A percentile compares a stretch with the other conserved stretches of the same genome.
These are phyloP conservation scores for Thyatira batis DNA, from an alignment of 2,888 invertebrate species.

Conservation along the genomic window DNA sequence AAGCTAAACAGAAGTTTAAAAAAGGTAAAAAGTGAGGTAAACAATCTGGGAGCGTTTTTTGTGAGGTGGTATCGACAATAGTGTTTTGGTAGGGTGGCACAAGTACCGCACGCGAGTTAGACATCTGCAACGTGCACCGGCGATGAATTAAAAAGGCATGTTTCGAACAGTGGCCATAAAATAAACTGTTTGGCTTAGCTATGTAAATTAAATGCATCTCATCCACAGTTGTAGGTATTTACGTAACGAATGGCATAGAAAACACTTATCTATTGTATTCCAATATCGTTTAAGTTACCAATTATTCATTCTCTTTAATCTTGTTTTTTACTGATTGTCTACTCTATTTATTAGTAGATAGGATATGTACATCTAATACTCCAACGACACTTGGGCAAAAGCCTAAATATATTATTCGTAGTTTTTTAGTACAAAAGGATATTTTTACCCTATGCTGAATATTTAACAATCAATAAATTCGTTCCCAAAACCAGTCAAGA, in stretches of 20 bases:
- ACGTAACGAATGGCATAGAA: too few species aligned
- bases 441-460: neutral
- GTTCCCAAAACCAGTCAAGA: neutral
- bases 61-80: slow-evolving; percentile 52
- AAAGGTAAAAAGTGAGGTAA: slow-evolving; percentile 81
- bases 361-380: too few species aligned
- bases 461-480: neutral
- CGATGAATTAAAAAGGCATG: neutral
- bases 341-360: too few species aligned
- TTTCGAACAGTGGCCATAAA: neutral
- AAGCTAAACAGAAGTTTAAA: slow-evolving; percentile 72
- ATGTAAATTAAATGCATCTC: too few species aligned
- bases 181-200: neutral
- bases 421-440: neutral
- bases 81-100: slow-evolving; percentile 64
- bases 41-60: slow-evolving; percentile 77
- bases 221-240: neutral
- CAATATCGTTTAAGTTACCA: too few species aligned
- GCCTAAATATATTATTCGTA: too few species aligned
- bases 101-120: slow-evolving; percentile 61
- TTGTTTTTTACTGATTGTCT: too few species aligned
- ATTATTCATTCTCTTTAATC: too few species aligned
- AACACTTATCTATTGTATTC: too few species aligned
- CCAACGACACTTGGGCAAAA: too few species aligned
- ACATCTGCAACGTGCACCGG: slow-evolving; percentile 49